Base-by-base conservation (phyloP, 1,140 invertebrate genomes). In the Atopsyche davidsoni region DNA sequence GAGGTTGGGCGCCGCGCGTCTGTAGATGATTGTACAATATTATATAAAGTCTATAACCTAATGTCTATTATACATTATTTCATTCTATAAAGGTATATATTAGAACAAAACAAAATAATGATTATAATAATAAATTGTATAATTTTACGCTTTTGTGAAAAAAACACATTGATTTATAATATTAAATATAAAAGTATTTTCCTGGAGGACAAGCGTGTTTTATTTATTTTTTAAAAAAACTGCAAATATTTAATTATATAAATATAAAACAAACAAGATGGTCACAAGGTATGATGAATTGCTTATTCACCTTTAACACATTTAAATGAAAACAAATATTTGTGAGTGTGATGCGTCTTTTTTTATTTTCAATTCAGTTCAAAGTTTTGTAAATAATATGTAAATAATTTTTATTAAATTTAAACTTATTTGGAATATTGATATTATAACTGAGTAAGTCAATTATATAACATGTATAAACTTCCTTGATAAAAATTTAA, bases 111-210 rank as follows among this genome's bases (percentile, higher is more conserved):
- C 36, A 18, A 52, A 44, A 52, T 46, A 52, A 56, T 51, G 18
- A 51, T 50, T 48, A 48, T 48, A 39, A 38, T 18, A 35, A 24
- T 31, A 22, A 47, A 47, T 50, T 57, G 51, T 57, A 57, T 57
- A 53, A 57, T 57, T 57, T 57, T 57, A 57, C 55, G 55, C 55
- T 57, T 57, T 57, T 57, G 55, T 57, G 55, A 57, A 32, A 47
- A 53, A 50, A 57, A 51, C 34, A 50, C 50, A 56, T 51, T 51
- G 49, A 52, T 57, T 57, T 57, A 51, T 57, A 57, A 49, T 46
- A 57, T 51, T 46, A 51, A 57, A 53, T 51, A 57, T 49, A 46
- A 57, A 48, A 56, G 40, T 52, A 40, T 50, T 57, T 57, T 57
- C 51, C 40, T 34, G 34, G 39, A 46, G 42, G 35, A 50, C 7